Evolutionary conservation across 2,888 invertebrate species (phyloP).

Genomic region (Drymonia ruficornis): DNA sequence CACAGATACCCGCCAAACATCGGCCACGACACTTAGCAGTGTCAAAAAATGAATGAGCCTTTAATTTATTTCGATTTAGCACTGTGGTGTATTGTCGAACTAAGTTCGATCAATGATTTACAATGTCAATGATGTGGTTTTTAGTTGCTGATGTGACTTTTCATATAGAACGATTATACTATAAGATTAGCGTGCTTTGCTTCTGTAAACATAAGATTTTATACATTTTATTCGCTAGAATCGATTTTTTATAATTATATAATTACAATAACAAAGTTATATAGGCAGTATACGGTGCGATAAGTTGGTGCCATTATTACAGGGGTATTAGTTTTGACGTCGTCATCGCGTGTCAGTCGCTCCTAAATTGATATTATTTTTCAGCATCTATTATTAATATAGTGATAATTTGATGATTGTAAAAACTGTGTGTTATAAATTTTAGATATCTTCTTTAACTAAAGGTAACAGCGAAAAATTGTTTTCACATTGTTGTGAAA

Average conservation of each 20-base stretch:
- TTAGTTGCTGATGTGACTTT: slow-evolving; percentile 72
- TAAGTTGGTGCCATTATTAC: slow-evolving; percentile 85
- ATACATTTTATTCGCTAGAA: slow-evolving; percentile 82
- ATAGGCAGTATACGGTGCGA: slow-evolving; percentile 85
- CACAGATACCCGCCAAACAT: slow-evolving; percentile 28
- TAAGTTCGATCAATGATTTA: slow-evolving; percentile 73
- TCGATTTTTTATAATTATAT: slow-evolving; percentile 77
- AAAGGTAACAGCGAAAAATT: neutral
- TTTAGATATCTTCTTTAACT: neutral
- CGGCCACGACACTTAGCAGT: slow-evolving; percentile 51
- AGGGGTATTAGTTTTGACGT: slow-evolving; percentile 79
- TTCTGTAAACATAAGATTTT: slow-evolving; percentile 82
- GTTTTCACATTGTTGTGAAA: neutral
- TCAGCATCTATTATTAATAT: slow-evolving; percentile 27
- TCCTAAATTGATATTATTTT: slow-evolving; percentile 49
- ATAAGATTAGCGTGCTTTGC: slow-evolving; percentile 85
- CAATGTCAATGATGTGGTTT: slow-evolving; percentile 69
- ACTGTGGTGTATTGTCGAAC: slow-evolving; percentile 75
- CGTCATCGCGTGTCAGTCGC: slow-evolving; percentile 63
- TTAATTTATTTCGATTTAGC: slow-evolving; percentile 78
- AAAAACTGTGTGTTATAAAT: slow-evolving; percentile 7
- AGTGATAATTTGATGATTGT: slow-evolving; percentile 20
- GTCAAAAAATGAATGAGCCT: slow-evolving; percentile 67
- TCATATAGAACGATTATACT: slow-evolving; percentile 77
- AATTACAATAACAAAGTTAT: slow-evolving; percentile 82